Percentiles rank a stretch among this genome's conserved stretches.
These are phyloP conservation scores for Cyclophora punctaria DNA, from an alignment of 2,888 invertebrate species.

Conservation along the genomic window DNA sequence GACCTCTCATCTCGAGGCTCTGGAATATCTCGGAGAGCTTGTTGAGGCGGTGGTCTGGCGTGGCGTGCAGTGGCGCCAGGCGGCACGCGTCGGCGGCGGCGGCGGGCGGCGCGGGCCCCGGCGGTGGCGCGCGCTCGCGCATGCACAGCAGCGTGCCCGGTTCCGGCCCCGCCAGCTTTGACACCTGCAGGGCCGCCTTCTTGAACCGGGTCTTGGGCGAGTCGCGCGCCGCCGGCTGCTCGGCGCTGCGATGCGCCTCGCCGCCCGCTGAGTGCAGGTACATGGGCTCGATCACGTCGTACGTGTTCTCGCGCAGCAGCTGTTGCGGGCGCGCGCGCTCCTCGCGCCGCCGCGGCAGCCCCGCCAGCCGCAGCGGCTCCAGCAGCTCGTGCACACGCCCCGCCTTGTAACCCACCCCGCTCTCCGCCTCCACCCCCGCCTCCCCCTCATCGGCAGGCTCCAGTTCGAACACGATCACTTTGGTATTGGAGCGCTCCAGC, in stretches of 20 bases:
- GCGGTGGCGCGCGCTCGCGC: slow-evolving; percentile 28
- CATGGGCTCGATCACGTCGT: slow-evolving; percentile 62
- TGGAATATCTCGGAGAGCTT: slow-evolving; percentile 65
- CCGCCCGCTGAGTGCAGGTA: slow-evolving; percentile 32
- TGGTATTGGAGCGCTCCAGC: slow-evolving; percentile 45
- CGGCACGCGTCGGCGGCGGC: slow-evolving; percentile 21
- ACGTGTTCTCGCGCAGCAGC: slow-evolving; percentile 60
- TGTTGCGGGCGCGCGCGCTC: slow-evolving; percentile 48
- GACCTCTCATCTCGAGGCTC: slow-evolving; percentile 54
- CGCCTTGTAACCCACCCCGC: slow-evolving; percentile 14
- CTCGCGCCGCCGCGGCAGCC: slow-evolving; percentile 45
- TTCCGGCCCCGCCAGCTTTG: slow-evolving; percentile 54
- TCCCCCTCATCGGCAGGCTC: slow-evolving; percentile 29
- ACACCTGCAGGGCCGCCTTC: slow-evolving; percentile 58
- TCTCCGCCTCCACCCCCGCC: not conserved
- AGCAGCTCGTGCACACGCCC: slow-evolving; percentile 51
- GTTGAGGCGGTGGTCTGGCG: slow-evolving; percentile 50
- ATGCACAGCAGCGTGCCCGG: slow-evolving; percentile 60
- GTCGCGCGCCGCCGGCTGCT: slow-evolving; percentile 11
- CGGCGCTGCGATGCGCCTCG: slow-evolving; percentile 7
- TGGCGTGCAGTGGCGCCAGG: slow-evolving; percentile 44
- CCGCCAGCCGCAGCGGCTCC: slow-evolving; percentile 56
- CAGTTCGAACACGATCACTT: slow-evolving; percentile 59
- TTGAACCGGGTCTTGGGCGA: slow-evolving; percentile 63
- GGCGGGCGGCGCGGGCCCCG: no score